These are phyloP conservation scores for Zaprionus gabonicus DNA, from an alignment of 1,140 invertebrate genomes.

Conservation along the genomic window DNA sequence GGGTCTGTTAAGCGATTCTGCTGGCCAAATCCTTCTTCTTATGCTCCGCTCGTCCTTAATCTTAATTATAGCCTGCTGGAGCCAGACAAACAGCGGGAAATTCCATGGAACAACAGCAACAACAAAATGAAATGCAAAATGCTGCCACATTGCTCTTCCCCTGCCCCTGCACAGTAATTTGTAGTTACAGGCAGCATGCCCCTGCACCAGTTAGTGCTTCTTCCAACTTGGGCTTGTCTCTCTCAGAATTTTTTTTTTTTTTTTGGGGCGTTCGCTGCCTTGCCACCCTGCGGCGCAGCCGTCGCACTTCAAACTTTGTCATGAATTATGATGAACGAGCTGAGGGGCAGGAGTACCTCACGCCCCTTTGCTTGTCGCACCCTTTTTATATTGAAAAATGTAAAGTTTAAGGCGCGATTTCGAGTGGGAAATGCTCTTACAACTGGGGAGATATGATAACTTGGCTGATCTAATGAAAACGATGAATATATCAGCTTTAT, in stretches of 20 bases:
- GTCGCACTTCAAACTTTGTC: conserved; percentile 81
- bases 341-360: conserved; percentile 1
- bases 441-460: background rate
- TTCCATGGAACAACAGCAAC: conserved; percentile 14
- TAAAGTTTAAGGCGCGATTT: conserved; percentile 39
- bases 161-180: conserved; percentile 55
- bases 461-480: background rate
- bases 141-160: conserved; percentile 29
- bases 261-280: conserved; percentile 20
- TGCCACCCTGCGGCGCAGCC: conserved; percentile 58
- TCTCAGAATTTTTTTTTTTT: conserved; percentile 18
- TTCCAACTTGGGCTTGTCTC: conserved; percentile 30
- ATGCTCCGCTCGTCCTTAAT: conserved; percentile 81
- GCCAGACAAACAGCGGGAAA: conserved; percentile 34
- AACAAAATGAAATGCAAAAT: conserved; percentile 40
- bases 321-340: conserved; percentile 83
- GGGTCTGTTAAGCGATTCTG: conserved; percentile 71
- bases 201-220: background rate
- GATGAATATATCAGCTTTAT: background rate
- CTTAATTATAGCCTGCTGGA: conserved; percentile 79
- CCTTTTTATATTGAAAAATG: conserved; percentile 70
- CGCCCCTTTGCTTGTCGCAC: conserved; percentile 46
- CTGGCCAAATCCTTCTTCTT: conserved; percentile 80
- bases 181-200: conserved; percentile 58
- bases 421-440: conserved; percentile 2